phyloP scores from a whole-genome alignment of 2,888 invertebrate species.

The Hedychridium roseum region DNA sequence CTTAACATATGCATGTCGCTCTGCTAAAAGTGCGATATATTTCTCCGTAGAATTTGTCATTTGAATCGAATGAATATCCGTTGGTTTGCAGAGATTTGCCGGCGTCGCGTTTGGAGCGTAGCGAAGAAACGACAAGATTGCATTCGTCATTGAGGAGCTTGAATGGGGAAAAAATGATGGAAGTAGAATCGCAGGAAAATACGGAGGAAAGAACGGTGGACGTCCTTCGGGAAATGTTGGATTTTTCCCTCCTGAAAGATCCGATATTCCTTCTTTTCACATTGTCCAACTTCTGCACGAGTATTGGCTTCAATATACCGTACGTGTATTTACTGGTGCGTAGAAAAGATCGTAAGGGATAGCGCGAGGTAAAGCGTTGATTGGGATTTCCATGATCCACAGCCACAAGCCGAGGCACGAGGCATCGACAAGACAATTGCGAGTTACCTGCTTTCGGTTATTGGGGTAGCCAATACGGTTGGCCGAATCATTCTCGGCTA shows the following conservation, averaged over 20 bases:
- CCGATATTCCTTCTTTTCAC: conserved; percentile 89
- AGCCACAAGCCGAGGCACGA: conserved; percentile 74
- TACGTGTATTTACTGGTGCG: conserved; percentile 82
- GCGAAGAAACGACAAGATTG: conserved; percentile 11
- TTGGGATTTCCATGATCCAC: too few species aligned
- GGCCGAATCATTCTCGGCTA: conserved; percentile 89
- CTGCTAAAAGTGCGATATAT: too few species aligned
- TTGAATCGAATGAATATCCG: too few species aligned
- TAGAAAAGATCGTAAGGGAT: too few species aligned
- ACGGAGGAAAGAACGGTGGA: conserved; percentile 42
- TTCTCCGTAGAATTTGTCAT: too few species aligned
- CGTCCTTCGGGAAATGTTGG: conserved; percentile 83
- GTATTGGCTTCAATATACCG: conserved; percentile 93
- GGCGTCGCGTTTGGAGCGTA: conserved; percentile 2
- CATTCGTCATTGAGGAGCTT: conserved; percentile 10
- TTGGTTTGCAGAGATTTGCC: too few species aligned
- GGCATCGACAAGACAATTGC: conserved; percentile 64
- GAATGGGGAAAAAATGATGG: too few species aligned
- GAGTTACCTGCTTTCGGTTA: conserved; percentile 78
- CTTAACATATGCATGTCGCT: too few species aligned
- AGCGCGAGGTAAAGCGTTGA: too few species aligned
- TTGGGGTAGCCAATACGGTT: conserved; percentile 89
- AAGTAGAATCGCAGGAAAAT: conserved; percentile 1
- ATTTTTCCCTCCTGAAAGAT: conserved; percentile 84
- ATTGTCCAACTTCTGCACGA: conserved; percentile 93